phyloP scores from a whole-genome alignment of 64 coral and sea anemone genomes.

The Stichodactyla mertensii region DNA sequence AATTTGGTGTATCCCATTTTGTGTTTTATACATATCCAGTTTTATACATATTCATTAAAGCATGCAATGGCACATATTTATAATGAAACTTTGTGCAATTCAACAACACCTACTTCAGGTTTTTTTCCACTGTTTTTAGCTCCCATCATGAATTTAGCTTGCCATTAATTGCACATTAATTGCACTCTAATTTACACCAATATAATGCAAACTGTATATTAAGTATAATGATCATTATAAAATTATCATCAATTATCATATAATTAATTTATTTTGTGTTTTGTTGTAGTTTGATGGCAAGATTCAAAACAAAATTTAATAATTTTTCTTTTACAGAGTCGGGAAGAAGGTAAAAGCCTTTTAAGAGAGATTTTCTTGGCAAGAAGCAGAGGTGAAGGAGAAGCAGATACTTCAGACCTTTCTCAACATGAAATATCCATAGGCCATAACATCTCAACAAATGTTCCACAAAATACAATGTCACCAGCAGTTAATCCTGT shows the following conservation, averaged over 20 bases:
- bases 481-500: slow-evolving; percentile 51
- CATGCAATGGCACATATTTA: no score
- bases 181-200: no score
- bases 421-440: slow-evolving; percentile 52
- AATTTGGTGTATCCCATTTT: background rate
- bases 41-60: background rate
- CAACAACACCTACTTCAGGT: background rate
- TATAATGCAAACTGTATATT: no score
- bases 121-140: background rate
- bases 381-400: slow-evolving; percentile 42
- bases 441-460: slow-evolving; percentile 42
- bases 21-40: background rate
- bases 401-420: slow-evolving; percentile 45
- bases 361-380: slow-evolving; percentile 55
- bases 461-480: slow-evolving; percentile 40
- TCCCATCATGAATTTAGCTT: background rate
- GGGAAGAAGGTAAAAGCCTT: slow-evolving; percentile 82
- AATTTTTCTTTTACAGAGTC: slow-evolving; percentile 37
- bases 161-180: no score
- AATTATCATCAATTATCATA: no score
- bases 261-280: no score
- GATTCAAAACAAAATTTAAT: background rate
- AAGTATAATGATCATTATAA: no score
- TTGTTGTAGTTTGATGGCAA: no score
- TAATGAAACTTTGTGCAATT: background rate